These are phyloP conservation scores for Rhinoraja longicauda DNA, from an alignment of 2,797 vertebrate genomes.

Conservation along the genomic window DNA sequence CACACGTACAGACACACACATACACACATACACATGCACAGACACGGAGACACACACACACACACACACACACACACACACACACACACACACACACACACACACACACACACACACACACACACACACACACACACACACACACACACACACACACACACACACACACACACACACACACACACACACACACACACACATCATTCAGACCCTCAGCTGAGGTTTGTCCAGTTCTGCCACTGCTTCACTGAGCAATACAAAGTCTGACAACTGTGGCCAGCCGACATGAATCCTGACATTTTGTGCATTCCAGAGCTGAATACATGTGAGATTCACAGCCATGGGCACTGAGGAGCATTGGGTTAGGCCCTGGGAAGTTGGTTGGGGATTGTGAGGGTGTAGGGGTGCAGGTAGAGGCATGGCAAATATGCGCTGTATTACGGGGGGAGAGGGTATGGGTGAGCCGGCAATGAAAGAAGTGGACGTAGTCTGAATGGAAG, in stretches of 20 bases:
- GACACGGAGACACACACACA: too few species aligned
- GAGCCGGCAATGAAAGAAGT: not conserved
- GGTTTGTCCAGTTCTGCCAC: not conserved
- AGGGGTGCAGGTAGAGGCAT: too few species aligned
- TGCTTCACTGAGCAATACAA: not conserved
- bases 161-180: too few species aligned
- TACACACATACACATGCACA: too few species aligned
- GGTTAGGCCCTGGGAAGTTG: too few species aligned
- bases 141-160: too few species aligned
- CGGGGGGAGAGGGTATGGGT: not conserved
- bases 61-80: too few species aligned
- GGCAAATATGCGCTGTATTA: not conserved
- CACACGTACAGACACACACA: too few species aligned
- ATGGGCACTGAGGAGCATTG: not conserved
- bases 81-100: too few species aligned
- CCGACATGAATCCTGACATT: not conserved
- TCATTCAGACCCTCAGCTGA: conserved; percentile 1
- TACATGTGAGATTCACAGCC: not conserved
- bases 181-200: not conserved
- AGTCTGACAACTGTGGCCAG: conserved; percentile 3
- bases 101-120: too few species aligned
- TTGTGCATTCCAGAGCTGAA: not conserved
- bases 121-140: too few species aligned
- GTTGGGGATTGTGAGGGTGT: not conserved
- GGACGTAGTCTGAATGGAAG: too few species aligned